These are phyloP conservation scores for Drosophila sulfurigaster DNA, from an alignment of 1,140 invertebrate genomes.

Conservation along the genomic window DNA sequence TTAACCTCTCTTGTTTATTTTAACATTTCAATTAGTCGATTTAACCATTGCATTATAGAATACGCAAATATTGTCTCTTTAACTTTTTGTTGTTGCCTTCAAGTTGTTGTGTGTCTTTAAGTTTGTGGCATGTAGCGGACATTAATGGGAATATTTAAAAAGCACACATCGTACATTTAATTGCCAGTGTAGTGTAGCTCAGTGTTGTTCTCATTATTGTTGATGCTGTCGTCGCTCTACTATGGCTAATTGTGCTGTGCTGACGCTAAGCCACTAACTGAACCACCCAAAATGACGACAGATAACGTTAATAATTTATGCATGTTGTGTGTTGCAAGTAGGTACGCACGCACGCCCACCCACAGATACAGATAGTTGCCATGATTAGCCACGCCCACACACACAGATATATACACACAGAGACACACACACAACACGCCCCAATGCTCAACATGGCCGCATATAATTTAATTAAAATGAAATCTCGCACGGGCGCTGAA, in stretches of 20 bases:
- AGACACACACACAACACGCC: not conserved
- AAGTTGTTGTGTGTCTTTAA: not conserved
- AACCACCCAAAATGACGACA: constrained; percentile 26
- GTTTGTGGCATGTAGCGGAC: not conserved
- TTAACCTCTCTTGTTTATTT: not conserved
- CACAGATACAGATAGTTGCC: constrained; percentile 25
- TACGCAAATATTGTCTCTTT: no score
- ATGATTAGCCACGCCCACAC: constrained; percentile 37
- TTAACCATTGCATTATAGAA: no score
- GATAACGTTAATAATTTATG: constrained; percentile 46
- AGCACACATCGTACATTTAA: not conserved
- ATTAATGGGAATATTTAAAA: constrained; percentile 5
- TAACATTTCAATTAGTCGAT: constrained; percentile 1
- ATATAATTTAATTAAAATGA: constrained; percentile 61
- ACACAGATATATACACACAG: not conserved
- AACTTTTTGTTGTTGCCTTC: not conserved
- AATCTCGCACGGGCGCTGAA: constrained; percentile 54
- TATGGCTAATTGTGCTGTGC: constrained; percentile 10
- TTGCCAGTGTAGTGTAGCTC: not conserved
- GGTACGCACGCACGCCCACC: constrained; percentile 14
- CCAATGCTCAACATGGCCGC: constrained; percentile 39
- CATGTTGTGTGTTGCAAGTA: constrained; percentile 37
- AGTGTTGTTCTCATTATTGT: constrained; percentile 10
- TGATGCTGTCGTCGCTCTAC: constrained; percentile 8
- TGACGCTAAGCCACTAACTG: constrained; percentile 20